Evolutionary conservation across 1,140 invertebrate species (phyloP).

Genomic region (Hycleus phaleratus): DNA sequence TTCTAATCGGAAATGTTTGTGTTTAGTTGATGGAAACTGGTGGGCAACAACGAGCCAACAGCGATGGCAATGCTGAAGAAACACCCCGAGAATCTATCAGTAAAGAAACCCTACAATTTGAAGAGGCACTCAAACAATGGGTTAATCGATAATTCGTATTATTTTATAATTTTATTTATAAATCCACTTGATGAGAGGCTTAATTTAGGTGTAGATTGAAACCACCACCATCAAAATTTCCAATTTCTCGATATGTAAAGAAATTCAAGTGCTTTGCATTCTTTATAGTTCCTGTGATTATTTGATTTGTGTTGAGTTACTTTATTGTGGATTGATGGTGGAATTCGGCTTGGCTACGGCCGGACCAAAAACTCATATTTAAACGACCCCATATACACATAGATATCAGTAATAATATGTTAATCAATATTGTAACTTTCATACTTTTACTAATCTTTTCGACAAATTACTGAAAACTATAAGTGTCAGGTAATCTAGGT

Average conservation of each 20-base stretch:
- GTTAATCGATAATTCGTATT: slow-evolving; percentile 52
- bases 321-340: no score
- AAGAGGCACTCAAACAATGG: slow-evolving; percentile 60
- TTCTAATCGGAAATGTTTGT: background rate
- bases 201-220: no score
- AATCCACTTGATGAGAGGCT: no score
- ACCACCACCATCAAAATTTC: no score
- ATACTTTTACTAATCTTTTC: slow-evolving; percentile 15
- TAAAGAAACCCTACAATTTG: slow-evolving; percentile 52
- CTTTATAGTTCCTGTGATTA: slow-evolving; percentile 5
- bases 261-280: slow-evolving; percentile 9
- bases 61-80: slow-evolving; percentile 32
- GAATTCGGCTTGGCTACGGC: slow-evolving; percentile 1
- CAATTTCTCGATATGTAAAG: no score
- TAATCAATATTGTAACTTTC: slow-evolving; percentile 4
- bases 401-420: no score
- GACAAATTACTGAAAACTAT: background rate
- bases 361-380: slow-evolving; percentile 9
- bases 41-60: slow-evolving; percentile 5
- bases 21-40: background rate
- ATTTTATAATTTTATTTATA: no score
- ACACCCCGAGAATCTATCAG: slow-evolving; percentile 43
- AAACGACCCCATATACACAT: no score
- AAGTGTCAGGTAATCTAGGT: no score
- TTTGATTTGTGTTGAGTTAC: no score